Percentiles rank a stretch among this genome's conserved stretches.
These are phyloP conservation scores for Fulmarus glacialis DNA, from an alignment of 2,113 vertebrate genomes.

Conservation along the genomic window DNA sequence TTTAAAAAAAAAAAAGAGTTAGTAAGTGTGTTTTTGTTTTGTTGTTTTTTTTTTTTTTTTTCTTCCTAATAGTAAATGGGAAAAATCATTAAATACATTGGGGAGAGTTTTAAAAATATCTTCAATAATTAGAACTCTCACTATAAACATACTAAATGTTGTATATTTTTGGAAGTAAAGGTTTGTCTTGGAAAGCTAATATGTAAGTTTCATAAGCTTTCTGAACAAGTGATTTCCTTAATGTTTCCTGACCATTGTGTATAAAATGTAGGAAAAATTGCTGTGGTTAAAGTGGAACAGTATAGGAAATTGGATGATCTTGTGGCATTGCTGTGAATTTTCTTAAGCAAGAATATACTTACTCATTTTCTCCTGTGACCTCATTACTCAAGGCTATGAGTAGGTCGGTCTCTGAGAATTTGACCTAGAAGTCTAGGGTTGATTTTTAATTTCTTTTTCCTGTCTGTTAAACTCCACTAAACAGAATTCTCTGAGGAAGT, in stretches of 20 bases:
- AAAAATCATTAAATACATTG: background rate
- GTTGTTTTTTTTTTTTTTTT: too few species aligned
- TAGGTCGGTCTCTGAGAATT: background rate
- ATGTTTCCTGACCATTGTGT: background rate
- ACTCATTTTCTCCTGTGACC: background rate
- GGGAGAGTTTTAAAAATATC: background rate
- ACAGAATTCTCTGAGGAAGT: background rate
- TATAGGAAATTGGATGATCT: background rate
- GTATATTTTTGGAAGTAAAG: background rate
- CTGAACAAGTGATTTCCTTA: slow-evolving; percentile 9
- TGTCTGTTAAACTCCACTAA: background rate
- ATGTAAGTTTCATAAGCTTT: background rate
- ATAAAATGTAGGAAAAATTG: background rate
- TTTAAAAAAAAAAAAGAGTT: background rate
- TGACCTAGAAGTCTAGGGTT: background rate
- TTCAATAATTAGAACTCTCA: background rate
- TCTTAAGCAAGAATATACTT: background rate
- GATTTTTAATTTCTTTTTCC: background rate
- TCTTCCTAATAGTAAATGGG: background rate
- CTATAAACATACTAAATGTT: background rate
- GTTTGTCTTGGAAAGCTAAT: slow-evolving; percentile 17
- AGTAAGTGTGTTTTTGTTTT: background rate
- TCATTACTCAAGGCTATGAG: background rate
- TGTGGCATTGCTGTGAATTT: background rate
- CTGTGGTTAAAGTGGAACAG: background rate